These are phyloP conservation scores for Microplitis deprimator DNA, from an alignment of 2,888 invertebrate genomes.

Conservation along the genomic window DNA sequence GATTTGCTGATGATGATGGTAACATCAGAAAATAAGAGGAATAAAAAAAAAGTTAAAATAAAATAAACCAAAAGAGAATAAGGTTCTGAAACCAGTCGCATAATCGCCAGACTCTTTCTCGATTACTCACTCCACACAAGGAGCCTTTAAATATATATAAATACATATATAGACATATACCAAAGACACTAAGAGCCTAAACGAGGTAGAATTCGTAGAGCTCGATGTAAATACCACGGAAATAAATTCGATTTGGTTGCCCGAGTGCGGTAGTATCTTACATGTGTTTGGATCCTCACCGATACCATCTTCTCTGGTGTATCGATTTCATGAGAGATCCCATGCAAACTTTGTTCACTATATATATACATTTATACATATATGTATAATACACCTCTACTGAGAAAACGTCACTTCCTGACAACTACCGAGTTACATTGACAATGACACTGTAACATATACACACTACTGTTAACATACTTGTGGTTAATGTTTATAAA, in stretches of 20 bases:
- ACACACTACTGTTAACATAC: neutral
- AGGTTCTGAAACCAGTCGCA: constrained; percentile 21
- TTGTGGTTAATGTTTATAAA: neutral
- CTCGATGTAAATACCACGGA: constrained; percentile 57
- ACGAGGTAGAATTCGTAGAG: constrained; percentile 13
- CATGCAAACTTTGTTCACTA: constrained; percentile 24
- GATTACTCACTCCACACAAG: constrained; percentile 33
- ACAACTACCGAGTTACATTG: constrained; percentile 8
- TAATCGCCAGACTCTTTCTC: constrained; percentile 11
- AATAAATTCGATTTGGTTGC: constrained; percentile 66
- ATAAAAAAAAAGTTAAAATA: neutral
- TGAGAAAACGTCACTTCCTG: constrained; percentile 7
- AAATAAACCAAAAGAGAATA: neutral
- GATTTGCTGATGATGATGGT: constrained; percentile 1
- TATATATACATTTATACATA: constrained; percentile 3
- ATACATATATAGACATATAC: neutral
- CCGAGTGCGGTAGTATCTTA: constrained; percentile 67
- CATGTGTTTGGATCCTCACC: constrained; percentile 68
- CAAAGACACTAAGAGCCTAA: neutral
- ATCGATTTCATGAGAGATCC: constrained; percentile 68
- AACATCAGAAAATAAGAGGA: neutral
- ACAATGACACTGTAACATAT: neutral
- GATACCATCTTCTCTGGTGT: constrained; percentile 68
- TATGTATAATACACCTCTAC: neutral
- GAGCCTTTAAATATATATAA: neutral